phyloP scores from a whole-genome alignment of 2,113 vertebrate genomes.

The Zingel zingel region DNA sequence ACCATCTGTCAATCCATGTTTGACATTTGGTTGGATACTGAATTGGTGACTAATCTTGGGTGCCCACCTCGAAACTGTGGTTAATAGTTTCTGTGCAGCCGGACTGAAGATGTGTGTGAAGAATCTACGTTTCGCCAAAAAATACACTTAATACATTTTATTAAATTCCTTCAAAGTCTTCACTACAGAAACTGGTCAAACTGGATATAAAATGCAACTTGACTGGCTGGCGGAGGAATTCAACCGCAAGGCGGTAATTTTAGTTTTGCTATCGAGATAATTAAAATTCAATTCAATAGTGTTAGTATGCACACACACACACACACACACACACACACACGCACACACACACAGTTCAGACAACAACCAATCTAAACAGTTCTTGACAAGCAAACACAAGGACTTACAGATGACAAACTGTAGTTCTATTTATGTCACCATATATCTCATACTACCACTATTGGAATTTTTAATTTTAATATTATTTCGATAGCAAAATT shows the following conservation, averaged over 20 bases:
- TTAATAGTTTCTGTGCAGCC: too few relatives aligned
- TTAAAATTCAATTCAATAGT: neutral
- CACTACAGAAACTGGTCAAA: too few relatives aligned
- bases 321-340: neutral
- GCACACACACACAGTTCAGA: neutral
- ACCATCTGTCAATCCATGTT: neutral
- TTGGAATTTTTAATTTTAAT: neutral
- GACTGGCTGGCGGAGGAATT: too few relatives aligned
- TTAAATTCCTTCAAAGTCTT: too few relatives aligned
- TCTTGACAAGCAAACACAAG: neutral
- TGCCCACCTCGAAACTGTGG: too few relatives aligned
- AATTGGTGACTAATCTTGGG: too few relatives aligned
- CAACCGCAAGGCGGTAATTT: too few relatives aligned
- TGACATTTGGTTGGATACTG: too few relatives aligned
- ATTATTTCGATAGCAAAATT: neutral
- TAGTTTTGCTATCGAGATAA: neutral
- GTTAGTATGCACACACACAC: neutral
- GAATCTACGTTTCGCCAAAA: too few relatives aligned
- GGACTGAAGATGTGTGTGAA: too few relatives aligned
- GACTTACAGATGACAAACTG: neutral
- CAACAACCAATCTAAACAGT: neutral
- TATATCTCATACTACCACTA: neutral
- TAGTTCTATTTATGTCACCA: neutral
- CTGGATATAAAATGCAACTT: too few relatives aligned
- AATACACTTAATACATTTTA: too few relatives aligned